Conservation (phyloP, 2,113 vertebrate species). For the Oreochromis spilurus region DNA sequence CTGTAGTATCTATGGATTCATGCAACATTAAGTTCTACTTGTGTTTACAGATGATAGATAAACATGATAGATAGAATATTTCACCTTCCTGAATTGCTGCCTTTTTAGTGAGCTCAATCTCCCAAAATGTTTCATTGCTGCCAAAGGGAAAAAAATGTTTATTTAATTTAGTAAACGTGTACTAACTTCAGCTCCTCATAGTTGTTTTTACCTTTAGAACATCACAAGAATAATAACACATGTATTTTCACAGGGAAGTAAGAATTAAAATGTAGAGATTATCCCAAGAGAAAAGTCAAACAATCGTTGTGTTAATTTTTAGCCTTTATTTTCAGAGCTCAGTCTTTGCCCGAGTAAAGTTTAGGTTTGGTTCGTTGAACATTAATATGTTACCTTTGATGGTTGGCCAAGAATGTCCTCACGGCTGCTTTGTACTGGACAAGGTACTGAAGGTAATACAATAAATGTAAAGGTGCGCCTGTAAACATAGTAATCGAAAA, state of each 20-base stretch:
- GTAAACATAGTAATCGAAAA: accelerated
- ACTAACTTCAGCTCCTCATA: not conserved
- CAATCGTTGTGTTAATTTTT: not conserved
- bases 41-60: not conserved
- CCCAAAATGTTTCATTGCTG: not conserved
- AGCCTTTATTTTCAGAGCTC: not conserved
- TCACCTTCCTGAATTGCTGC: not conserved
- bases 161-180: not conserved
- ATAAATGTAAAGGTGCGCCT: not conserved
- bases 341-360: not conserved
- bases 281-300: not conserved
- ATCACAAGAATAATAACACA: accelerated
- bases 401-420: not conserved
- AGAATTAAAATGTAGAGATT: not conserved
- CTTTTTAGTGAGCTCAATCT: not conserved
- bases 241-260: not conserved
- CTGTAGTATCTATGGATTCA: not conserved
- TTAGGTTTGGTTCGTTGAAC: not conserved
- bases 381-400: not conserved
- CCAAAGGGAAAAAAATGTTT: not conserved
- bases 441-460: not conserved
- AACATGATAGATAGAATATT: not conserved
- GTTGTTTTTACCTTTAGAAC: not conserved
- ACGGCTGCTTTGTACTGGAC: not conserved
- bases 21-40: not conserved